phyloP scores from a whole-genome alignment of 2,888 invertebrate genomes.

The Agonopterix arenella region DNA sequence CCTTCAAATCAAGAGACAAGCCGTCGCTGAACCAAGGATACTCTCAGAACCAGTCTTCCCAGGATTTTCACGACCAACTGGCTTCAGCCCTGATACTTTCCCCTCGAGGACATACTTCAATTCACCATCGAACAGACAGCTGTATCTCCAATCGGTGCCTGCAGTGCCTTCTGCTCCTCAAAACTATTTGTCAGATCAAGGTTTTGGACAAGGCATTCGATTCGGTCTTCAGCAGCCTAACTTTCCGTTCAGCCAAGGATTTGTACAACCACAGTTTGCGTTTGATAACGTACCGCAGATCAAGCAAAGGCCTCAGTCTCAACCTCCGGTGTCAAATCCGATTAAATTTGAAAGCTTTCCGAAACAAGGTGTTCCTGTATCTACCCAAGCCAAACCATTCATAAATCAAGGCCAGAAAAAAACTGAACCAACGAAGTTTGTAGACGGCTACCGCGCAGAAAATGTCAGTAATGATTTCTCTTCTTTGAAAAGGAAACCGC shows the following conservation, averaged over 20 bases:
- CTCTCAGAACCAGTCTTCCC: constrained; percentile 55
- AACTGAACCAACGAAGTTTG: constrained; percentile 47
- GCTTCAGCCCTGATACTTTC: constrained; percentile 48
- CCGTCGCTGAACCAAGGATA: constrained; percentile 65
- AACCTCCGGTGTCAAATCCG: constrained; percentile 24
- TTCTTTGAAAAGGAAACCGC: constrained; percentile 43
- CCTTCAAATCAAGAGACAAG: constrained; percentile 53
- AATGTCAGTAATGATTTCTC: constrained; percentile 37
- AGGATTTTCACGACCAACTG: constrained; percentile 40
- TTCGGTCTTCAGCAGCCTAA: constrained; percentile 61
- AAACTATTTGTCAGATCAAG: constrained; percentile 59
- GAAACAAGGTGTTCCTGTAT: constrained; percentile 25
- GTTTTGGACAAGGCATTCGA: constrained; percentile 58
- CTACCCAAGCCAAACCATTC: constrained; percentile 44
- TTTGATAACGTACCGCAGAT: constrained; percentile 45
- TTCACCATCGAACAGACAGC: constrained; percentile 46
- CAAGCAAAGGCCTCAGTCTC: constrained; percentile 33
- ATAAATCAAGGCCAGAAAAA: constrained; percentile 35
- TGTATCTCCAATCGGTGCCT: constrained; percentile 58
- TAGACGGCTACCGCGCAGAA: constrained; percentile 62
- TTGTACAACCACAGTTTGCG: constrained; percentile 48
- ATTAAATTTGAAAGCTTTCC: constrained; percentile 45
- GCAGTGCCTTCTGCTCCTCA: constrained; percentile 64
- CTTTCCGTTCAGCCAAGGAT: constrained; percentile 58
- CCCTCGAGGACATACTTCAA: constrained; percentile 51